Base-by-base conservation (phyloP, 2,888 invertebrate genomes). In the Tridacna crocea region DNA sequence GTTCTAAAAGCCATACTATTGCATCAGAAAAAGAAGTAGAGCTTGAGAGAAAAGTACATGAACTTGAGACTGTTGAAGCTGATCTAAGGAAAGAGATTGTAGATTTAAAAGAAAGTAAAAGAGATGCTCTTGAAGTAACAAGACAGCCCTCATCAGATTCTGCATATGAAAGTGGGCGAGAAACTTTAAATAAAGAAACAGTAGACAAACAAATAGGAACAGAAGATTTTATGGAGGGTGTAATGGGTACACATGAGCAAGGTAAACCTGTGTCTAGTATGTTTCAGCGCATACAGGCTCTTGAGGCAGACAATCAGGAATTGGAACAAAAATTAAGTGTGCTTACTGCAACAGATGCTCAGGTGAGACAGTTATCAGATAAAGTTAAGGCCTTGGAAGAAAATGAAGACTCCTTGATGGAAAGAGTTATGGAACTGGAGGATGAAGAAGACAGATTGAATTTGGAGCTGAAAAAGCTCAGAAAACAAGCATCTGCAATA, bases 331-430 rank as follows among this genome's bases (percentile, higher is more conserved):
- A 87, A 75, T 80, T 91, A 22, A 80, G 79, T 75, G 75, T 70
- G 55, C 68, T 90, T 22, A 87, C 85, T 66, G 88, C 85, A 22
- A 87, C 88, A 24, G 90, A 90, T 80, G 70, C 80, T 19, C 89
- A 89, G 61, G 84, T 88, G 0, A 90, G 87, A 80, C 88, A 91
- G 51, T 72, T 91, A 55, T 88, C 89, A 36, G 91, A 91, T 46
- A 92, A 92, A 76, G 86, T 92, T n/a, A 89, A 88, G 66, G 87
- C 89, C 27, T 83, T 93, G 75, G 92, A 92, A 82, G 85, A 89
- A 46, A 88, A 91, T n/a, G 93, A 93, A 75, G 91, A 91, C 75
- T 89, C 88, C 47, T 80, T 93, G 75, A 91, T 92, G 91, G 92
- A 92, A 63, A 88, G 90, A 72, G 89, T 93, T 12, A 87, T 91